Conservation (phyloP, 1,140 invertebrate genomes). For the Drosophila carrolli region DNA sequence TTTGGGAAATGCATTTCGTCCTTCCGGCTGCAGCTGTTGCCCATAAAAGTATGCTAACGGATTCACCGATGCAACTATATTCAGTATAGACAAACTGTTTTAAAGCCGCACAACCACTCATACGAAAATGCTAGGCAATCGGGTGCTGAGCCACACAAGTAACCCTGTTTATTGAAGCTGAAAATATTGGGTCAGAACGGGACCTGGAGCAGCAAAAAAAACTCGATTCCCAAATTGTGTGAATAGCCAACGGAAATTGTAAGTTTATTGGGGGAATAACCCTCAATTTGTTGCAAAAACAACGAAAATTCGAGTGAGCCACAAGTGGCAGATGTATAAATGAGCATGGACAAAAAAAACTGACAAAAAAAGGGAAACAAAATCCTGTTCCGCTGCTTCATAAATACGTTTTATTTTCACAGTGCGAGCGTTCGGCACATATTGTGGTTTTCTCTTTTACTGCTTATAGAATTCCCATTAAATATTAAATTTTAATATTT, state of each 20-base stretch:
- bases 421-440: neutral
- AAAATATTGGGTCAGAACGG: constrained; percentile 46
- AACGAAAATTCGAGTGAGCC: constrained; percentile 23
- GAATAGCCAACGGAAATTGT: constrained; percentile 63
- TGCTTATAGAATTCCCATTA: constrained; percentile 32
- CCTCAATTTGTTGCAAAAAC: constrained; percentile 56
- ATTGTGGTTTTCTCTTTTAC: neutral
- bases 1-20: constrained; percentile 32
- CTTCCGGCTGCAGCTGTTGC: constrained; percentile 10
- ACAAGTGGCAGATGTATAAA: constrained; percentile 51
- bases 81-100: neutral
- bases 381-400: constrained; percentile 22
- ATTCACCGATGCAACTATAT: neutral
- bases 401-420: constrained; percentile 20
- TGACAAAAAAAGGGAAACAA: constrained; percentile 21
- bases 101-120: neutral
- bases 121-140: constrained; percentile 21
- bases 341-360: constrained; percentile 39
- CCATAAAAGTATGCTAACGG: constrained; percentile 54
- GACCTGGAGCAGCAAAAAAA: constrained; percentile 16
- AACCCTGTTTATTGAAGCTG: constrained; percentile 33
- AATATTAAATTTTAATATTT: constrained; percentile 63
- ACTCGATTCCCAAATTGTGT: constrained; percentile 43
- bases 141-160: constrained; percentile 32
- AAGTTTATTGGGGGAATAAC: constrained; percentile 56